phyloP scores from a whole-genome alignment of 1,140 invertebrate species.

The Camponotus floridanus region DNA sequence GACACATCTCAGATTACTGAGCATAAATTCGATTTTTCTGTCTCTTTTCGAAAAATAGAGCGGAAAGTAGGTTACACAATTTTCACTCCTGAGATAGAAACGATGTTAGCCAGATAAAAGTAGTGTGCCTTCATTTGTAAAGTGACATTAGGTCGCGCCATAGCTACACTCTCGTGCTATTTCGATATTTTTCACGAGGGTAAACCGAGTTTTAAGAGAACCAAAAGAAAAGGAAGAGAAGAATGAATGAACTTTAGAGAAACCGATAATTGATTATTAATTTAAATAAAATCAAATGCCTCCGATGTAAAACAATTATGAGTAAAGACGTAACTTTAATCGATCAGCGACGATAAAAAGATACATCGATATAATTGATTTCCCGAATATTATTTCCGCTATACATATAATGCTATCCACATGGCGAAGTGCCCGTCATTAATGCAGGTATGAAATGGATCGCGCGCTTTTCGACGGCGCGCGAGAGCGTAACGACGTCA shows the following conservation, averaged over 20 bases:
- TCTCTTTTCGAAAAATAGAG: neutral
- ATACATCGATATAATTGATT: constrained; percentile 50
- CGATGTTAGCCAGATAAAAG: constrained; percentile 35
- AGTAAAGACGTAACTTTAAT: constrained; percentile 13
- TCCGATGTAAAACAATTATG: neutral
- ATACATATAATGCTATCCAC: neutral
- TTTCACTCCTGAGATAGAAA: neutral
- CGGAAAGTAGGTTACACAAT: neutral
- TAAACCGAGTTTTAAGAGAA: neutral
- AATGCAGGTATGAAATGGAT: constrained; percentile 54
- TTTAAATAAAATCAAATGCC: neutral
- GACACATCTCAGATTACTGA: neutral
- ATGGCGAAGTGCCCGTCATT: constrained; percentile 11
- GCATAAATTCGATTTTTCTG: neutral
- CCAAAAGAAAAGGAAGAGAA: neutral
- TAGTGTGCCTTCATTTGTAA: constrained; percentile 42
- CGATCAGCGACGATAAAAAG: constrained; percentile 2
- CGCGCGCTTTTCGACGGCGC: constrained; percentile 23
- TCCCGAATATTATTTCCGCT: constrained; percentile 54
- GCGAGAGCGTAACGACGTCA: constrained; percentile 31
- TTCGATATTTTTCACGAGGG: constrained; percentile 19
- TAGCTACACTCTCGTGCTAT: constrained; percentile 2
- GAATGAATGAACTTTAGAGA: neutral
- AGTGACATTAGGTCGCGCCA: constrained; percentile 31
- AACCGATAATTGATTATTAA: too few species aligned